phyloP scores from a whole-genome alignment of 2,113 vertebrate genomes.

The Camelus dromedarius region DNA sequence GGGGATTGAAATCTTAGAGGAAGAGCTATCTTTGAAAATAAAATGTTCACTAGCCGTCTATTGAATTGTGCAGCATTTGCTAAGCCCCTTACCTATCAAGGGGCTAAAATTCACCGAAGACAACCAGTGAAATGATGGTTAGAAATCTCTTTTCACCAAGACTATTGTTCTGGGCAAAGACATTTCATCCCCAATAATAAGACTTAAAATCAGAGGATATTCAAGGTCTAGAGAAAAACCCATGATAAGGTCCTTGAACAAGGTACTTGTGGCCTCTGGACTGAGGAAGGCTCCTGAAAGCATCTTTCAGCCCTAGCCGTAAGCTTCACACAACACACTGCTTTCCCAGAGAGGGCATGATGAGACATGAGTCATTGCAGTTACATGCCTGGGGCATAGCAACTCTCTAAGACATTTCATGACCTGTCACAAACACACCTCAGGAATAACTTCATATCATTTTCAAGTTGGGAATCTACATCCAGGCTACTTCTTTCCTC shows the following conservation, averaged over 20 bases:
- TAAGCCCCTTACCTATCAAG: not conserved
- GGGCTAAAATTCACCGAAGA: constrained; percentile 32
- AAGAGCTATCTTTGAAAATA: constrained; percentile 32
- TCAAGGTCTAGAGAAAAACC: not conserved
- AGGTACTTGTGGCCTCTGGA: not conserved
- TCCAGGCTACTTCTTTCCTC: not conserved
- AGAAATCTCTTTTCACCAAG: not conserved
- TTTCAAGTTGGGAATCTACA: constrained; percentile 14
- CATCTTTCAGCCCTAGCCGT: not conserved
- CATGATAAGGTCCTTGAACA: not conserved
- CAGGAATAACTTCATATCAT: constrained; percentile 16
- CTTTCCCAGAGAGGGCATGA: constrained; percentile 55
- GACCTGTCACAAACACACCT: constrained; percentile 30
- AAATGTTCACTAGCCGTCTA: not conserved
- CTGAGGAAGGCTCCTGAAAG: not conserved
- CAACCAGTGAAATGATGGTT: not conserved
- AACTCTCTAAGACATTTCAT: not conserved
- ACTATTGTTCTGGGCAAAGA: constrained; percentile 15
- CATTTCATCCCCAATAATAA: not conserved
- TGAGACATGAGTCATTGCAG: not conserved
- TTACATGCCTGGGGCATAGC: not conserved
- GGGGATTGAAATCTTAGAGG: not conserved
- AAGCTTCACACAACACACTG: not conserved
- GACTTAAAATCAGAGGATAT: not conserved
- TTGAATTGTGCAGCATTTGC: not conserved